These are phyloP conservation scores for Dicrurus megarhynchus DNA, from an alignment of 2,113 vertebrate species.

Conservation along the genomic window DNA sequence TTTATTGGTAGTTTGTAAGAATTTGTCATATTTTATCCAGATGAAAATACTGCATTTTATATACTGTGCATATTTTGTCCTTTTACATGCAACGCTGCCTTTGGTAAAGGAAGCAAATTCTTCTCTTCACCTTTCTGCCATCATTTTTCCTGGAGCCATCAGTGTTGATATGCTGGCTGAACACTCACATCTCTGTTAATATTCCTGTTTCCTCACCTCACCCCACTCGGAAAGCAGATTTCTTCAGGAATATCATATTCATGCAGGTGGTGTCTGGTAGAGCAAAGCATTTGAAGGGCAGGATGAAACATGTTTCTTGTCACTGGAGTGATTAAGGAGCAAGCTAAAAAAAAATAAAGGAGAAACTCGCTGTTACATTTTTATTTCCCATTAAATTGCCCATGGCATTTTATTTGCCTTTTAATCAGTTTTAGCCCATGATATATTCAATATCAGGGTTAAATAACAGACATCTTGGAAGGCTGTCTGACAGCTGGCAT, in stretches of 20 bases:
- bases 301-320: background rate
- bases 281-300: background rate
- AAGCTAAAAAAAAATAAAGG: background rate
- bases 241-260: background rate
- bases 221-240: background rate
- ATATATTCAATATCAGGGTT: background rate
- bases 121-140: background rate
- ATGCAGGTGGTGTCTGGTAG: background rate
- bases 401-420: background rate
- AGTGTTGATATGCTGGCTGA: background rate
- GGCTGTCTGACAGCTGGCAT: background rate
- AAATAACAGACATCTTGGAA: background rate
- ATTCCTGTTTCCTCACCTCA: background rate
- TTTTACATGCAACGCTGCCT: background rate
- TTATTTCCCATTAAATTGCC: background rate
- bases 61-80: background rate
- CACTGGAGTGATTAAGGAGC: background rate
- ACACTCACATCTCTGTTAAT: background rate
- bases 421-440: background rate
- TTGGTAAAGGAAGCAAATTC: background rate
- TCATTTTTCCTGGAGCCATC: background rate
- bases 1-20: background rate
- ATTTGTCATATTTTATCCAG: background rate
- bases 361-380: background rate
- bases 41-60: background rate